A percentile compares a stretch with the other conserved stretches of the same genome.
These are phyloP conservation scores for Antedon mediterranea DNA, from an alignment of 53 echinoderm and acorn worm species.

Conservation along the genomic window DNA sequence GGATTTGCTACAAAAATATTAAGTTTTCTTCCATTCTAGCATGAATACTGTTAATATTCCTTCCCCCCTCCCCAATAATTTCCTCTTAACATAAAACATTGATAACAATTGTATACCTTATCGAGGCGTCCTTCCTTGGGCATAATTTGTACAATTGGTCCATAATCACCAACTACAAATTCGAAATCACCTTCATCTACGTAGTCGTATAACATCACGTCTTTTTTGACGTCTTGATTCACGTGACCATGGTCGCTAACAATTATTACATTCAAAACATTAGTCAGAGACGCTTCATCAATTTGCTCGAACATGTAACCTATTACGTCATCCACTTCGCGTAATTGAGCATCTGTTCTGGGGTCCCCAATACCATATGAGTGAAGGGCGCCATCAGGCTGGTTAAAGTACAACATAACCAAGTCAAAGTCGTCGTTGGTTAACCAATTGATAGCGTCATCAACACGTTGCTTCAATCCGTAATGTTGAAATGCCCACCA, in stretches of 20 bases:
- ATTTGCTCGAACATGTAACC: conserved; percentile 44
- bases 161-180: conserved; percentile 47
- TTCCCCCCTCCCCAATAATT: neutral
- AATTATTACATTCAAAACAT: conserved; percentile 45
- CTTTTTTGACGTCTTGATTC: conserved; percentile 13
- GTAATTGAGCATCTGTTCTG: conserved; percentile 16
- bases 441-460: conserved; percentile 62
- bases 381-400: conserved; percentile 66
- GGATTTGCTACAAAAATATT: no score
- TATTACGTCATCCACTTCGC: conserved; percentile 45
- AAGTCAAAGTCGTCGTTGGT: conserved; percentile 57
- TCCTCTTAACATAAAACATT: neutral
- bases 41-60: neutral
- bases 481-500: conserved; percentile 36
- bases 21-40: no score
- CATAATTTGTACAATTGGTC: conserved; percentile 47
- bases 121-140: conserved; percentile 41
- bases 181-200: conserved; percentile 52
- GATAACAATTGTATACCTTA: conserved; percentile 26
- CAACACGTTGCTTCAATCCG: conserved; percentile 39
- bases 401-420: conserved; percentile 59
- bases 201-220: conserved; percentile 57
- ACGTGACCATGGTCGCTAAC: conserved; percentile 69
- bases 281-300: conserved; percentile 25
- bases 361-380: conserved; percentile 50